Evolutionary conservation across 2,888 invertebrate species (phyloP), one percentile per base, ranked within the genome.

Genomic region (Acronicta alni): DNA sequence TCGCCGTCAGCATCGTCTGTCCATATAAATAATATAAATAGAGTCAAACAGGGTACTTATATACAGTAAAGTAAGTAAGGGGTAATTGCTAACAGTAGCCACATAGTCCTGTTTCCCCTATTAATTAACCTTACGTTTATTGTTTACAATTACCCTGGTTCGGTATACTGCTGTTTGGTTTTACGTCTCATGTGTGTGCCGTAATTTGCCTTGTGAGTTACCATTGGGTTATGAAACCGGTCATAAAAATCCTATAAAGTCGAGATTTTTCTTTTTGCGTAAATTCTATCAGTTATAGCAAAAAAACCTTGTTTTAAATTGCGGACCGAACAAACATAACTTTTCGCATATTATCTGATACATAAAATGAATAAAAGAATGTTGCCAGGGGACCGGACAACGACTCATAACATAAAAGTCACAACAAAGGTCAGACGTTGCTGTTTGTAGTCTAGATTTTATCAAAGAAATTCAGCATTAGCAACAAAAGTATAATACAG

Each of bases 1-100:
- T 99, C 58, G 99, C 98, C 48, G 98, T 98, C 72, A 98, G 92
- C 98, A 98, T 98, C 20, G 98, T 98, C 97, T 98, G 91, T 5
- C 88, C 86, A 79, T 43, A 32, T 1, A 38, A 45, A 7, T 3
- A 5, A 16, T 7, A 30, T n/a, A n/a, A n/a, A n/a, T n/a, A n/a
- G n/a, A n/a, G n/a, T n/a, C n/a, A n/a, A n/a, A n/a, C n/a, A n/a
- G n/a, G n/a, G n/a, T n/a, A n/a, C n/a, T n/a, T n/a, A n/a, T n/a
- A n/a, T n/a, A n/a, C n/a, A n/a, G n/a, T n/a, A n/a, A n/a, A n/a
- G n/a, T n/a, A n/a, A n/a, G n/a, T n/a, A n/a, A n/a, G n/a, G n/a
- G n/a, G n/a, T n/a, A n/a, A n/a, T n/a, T n/a, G n/a, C n/a, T n/a
- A n/a, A n/a, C n/a, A n/a, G n/a, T n/a, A n/a, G n/a, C n/a, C n/a